A percentile compares a stretch with the other conserved stretches of the same genome.
Conservation (phyloP, 2,113 vertebrate species). For the Gymnorhina tibicen region DNA sequence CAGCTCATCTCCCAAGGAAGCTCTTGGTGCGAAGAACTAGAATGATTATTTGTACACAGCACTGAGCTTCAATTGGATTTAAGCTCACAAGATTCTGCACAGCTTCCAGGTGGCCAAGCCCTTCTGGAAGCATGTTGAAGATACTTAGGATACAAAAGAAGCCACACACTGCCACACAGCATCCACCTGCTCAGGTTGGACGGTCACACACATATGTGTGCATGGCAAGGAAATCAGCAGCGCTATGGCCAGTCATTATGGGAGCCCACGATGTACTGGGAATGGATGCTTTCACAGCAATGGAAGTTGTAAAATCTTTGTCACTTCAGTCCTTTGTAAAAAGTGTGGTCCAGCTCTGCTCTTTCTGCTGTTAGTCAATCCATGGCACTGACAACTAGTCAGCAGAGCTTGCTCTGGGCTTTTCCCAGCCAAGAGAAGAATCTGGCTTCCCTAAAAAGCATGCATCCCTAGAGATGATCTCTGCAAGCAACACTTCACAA, state of each 20-base stretch:
- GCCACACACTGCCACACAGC: background rate
- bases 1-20: background rate
- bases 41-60: background rate
- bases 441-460: background rate
- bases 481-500: background rate
- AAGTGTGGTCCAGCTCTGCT: background rate
- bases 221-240: background rate
- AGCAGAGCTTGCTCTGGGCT: background rate
- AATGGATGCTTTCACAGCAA: background rate
- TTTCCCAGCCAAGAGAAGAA: background rate
- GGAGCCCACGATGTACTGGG: background rate
- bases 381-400: background rate
- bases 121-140: background rate
- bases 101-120: background rate
- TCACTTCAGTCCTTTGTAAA: background rate
- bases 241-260: background rate
- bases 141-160: background rate
- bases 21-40: background rate
- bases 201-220: background rate
- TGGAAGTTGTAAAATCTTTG: background rate
- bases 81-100: background rate
- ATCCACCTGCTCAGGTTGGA: background rate
- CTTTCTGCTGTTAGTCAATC: background rate
- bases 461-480: background rate
- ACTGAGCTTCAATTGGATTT: background rate